Percentiles rank a stretch among this genome's conserved stretches.
phyloP scores from a whole-genome alignment of 1,140 invertebrate species.

The Drosophila athabasca region DNA sequence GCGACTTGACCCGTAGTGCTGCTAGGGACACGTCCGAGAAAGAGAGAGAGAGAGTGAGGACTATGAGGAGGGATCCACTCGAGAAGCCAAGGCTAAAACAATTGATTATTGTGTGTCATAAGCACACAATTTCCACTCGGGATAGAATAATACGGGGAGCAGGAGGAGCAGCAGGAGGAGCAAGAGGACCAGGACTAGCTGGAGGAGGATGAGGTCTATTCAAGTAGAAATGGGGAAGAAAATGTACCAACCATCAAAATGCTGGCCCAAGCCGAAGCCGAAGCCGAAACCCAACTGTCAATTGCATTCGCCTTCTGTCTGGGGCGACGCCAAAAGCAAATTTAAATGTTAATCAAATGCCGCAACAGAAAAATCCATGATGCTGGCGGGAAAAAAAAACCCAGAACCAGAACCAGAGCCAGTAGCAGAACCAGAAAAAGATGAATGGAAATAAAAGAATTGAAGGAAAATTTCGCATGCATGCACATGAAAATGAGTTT shows the following conservation, averaged over 20 bases:
- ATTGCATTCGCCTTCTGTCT: constrained; percentile 55
- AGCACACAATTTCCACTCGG: constrained; percentile 56
- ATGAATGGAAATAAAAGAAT: constrained; percentile 40
- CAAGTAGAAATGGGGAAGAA: constrained; percentile 50
- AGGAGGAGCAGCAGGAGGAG: neutral
- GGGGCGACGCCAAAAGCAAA: constrained; percentile 63
- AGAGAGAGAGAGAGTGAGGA: neutral
- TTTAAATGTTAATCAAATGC: constrained; percentile 80
- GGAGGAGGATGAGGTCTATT: constrained; percentile 5
- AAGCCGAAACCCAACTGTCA: constrained; percentile 64
- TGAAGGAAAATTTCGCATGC: constrained; percentile 72
- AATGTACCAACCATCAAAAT: constrained; percentile 27
- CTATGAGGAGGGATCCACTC: constrained; percentile 23
- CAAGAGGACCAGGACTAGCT: neutral
- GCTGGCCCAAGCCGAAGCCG: constrained; percentile 37
- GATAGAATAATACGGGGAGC: no score
- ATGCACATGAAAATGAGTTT: constrained; percentile 80
- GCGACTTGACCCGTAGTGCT: constrained; percentile 16
- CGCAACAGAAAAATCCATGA: constrained; percentile 34
- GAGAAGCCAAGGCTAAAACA: constrained; percentile 62
- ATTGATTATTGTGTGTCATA: constrained; percentile 80
- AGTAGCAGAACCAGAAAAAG: constrained; percentile 21
- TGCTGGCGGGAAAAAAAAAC: neutral
- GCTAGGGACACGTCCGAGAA: neutral
- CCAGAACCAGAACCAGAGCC: constrained; percentile 5